These are phyloP conservation scores for Thunnus thynnus DNA, from an alignment of 2,113 vertebrate genomes.

Conservation along the genomic window DNA sequence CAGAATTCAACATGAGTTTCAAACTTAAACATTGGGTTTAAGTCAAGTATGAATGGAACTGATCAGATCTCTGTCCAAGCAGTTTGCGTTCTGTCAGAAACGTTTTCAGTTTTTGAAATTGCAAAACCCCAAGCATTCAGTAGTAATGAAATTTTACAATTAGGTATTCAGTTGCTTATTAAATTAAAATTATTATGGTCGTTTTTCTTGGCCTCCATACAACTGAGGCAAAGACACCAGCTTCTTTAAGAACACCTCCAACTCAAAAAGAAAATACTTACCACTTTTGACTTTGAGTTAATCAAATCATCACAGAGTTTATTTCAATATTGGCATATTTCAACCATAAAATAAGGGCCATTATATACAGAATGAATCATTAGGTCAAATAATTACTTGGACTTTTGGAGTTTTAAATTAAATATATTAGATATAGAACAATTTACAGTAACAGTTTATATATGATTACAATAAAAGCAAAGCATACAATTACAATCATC, in stretches of 20 bases:
- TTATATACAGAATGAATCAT: constrained; percentile 60
- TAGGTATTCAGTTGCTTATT: neutral
- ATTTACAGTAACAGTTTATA: constrained; percentile 63
- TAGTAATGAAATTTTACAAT: neutral
- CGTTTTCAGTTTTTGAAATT: too few relatives aligned
- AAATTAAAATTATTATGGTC: neutral
- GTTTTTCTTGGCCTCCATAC: neutral
- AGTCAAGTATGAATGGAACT: too few relatives aligned
- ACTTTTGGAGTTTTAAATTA: constrained; percentile 74
- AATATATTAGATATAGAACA: constrained; percentile 78
- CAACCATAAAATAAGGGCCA: constrained; percentile 57
- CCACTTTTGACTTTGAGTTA: constrained; percentile 3
- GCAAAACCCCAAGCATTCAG: too few relatives aligned
- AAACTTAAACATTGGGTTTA: too few relatives aligned
- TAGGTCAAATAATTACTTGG: constrained; percentile 56
- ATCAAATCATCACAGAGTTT: constrained; percentile 67
- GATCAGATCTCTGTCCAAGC: too few relatives aligned
- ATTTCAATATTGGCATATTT: constrained; percentile 63
- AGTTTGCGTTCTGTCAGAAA: too few relatives aligned
- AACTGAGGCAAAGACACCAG: neutral
- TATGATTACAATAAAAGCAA: constrained; percentile 74
- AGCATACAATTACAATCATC: constrained; percentile 77
- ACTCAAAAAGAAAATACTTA: neutral
- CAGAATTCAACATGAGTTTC: too few relatives aligned
- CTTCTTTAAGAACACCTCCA: neutral